These are phyloP conservation scores for Hippocampus guttulatus DNA, from an alignment of 2,113 vertebrate species.

Conservation along the genomic window DNA sequence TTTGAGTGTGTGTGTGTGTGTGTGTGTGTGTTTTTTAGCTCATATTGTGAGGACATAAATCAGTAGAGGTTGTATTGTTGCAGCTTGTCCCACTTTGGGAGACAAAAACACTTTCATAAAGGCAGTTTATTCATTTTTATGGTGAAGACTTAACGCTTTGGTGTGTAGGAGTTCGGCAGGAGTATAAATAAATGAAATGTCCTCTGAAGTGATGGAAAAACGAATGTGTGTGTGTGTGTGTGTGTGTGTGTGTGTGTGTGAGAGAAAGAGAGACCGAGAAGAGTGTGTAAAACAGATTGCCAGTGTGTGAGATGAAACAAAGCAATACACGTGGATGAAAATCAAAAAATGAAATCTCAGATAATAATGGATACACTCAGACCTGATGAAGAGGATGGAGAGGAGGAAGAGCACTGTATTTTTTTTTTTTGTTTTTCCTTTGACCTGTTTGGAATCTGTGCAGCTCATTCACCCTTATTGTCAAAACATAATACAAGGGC, in stretches of 20 bases:
- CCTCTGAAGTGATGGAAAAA: conserved; percentile 10
- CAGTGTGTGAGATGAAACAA: conserved; percentile 35
- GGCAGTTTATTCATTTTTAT: conserved; percentile 4
- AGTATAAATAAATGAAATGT: conserved; percentile 7
- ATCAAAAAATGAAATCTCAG: conserved; percentile 46
- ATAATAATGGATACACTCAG: conserved; percentile 43
- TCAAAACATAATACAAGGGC: background rate
- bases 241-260: conserved; percentile 21
- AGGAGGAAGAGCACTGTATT: conserved; percentile 3
- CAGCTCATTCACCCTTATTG: background rate
- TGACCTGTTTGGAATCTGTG: background rate
- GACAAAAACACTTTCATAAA: background rate
- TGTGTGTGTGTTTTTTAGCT: background rate
- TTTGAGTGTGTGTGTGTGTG: conserved; percentile 15
- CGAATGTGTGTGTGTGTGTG: conserved; percentile 18
- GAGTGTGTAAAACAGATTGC: conserved; percentile 37
- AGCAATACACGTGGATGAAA: conserved; percentile 37
- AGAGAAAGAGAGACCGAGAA: background rate
- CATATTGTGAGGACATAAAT: conserved; percentile 10
- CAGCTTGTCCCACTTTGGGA: background rate
- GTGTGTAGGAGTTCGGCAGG: background rate
- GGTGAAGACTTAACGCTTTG: background rate
- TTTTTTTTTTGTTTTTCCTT: background rate
- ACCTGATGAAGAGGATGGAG: conserved; percentile 18
- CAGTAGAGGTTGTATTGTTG: background rate